Evolutionary conservation across 2,797 vertebrate genomes (phyloP).

Genomic region (Ficedula albicollis): DNA sequence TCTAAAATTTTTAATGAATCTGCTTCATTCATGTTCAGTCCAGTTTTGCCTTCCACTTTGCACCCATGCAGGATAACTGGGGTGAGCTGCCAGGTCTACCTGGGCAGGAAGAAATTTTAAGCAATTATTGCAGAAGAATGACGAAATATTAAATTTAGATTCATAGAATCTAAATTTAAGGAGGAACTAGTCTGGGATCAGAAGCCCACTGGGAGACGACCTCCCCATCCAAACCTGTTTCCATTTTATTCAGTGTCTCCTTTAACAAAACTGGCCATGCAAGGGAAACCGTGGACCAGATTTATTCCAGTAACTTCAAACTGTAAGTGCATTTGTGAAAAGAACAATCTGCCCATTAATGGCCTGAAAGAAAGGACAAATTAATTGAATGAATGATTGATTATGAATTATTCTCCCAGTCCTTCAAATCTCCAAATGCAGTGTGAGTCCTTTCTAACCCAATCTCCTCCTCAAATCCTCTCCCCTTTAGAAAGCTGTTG

Average conservation of each 20-base stretch:
- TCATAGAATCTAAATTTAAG: neutral
- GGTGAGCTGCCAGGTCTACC: neutral
- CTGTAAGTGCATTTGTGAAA: neutral
- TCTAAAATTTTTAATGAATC: slow-evolving; percentile 9
- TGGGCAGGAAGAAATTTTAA: neutral
- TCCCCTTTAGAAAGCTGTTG: slow-evolving; percentile 56
- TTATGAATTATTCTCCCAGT: slow-evolving; percentile 10
- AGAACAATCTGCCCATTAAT: slow-evolving; percentile 33
- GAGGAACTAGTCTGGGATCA: neutral
- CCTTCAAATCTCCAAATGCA: neutral
- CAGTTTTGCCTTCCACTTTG: neutral
- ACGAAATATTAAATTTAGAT: neutral
- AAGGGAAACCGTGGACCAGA: neutral
- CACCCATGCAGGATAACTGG: neutral
- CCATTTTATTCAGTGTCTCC: neutral
- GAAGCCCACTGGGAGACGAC: neutral
- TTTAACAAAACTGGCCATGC: neutral
- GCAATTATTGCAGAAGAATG: neutral
- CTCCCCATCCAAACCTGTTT: neutral
- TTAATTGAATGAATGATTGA: slow-evolving; percentile 45
- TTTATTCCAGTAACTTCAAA: slow-evolving; percentile 49
- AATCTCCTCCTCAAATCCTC: neutral
- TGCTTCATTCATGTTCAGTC: neutral
- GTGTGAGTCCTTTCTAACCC: slow-evolving; percentile 7
- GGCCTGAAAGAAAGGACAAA: slow-evolving; percentile 35